These are phyloP conservation scores for Lasioglossum morio DNA, from an alignment of 2,888 invertebrate genomes.

Conservation along the genomic window DNA sequence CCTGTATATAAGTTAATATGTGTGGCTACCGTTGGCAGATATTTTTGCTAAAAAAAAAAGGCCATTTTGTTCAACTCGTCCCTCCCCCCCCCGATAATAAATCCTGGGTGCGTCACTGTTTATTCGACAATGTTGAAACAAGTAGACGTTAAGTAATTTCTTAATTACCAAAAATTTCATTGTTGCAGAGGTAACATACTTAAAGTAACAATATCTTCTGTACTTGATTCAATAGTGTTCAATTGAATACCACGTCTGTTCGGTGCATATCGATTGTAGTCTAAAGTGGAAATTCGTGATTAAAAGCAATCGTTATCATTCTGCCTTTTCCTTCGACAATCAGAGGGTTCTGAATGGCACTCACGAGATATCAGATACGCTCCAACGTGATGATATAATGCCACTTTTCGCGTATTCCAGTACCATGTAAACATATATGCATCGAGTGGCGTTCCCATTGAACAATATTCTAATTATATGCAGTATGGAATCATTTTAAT, in stretches of 20 bases:
- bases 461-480: slow-evolving; percentile 39
- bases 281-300: slow-evolving; percentile 41
- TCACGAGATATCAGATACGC: slow-evolving; percentile 25
- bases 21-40: too few species aligned
- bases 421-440: slow-evolving; percentile 7
- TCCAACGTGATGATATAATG: slow-evolving; percentile 25
- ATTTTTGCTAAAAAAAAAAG: too few species aligned
- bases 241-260: slow-evolving; percentile 19
- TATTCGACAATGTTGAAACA: too few species aligned
- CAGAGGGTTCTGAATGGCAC: slow-evolving; percentile 24
- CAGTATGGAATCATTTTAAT: slow-evolving; percentile 47
- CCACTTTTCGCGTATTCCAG: slow-evolving; percentile 25
- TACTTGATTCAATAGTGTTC: slow-evolving; percentile 6
- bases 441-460: slow-evolving; percentile 29
- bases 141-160: neutral
- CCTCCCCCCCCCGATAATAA: too few species aligned
- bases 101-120: too few species aligned
- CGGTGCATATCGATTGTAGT: slow-evolving; percentile 7
- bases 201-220: neutral
- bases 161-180: neutral
- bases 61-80: too few species aligned
- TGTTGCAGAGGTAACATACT: neutral
- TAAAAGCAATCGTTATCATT: slow-evolving; percentile 46
- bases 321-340: slow-evolving; percentile 18
- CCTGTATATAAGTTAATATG: too few species aligned